Evolutionary conservation across 2,797 vertebrate species (phyloP).

Genomic region (Oryzias sinensis): DNA sequence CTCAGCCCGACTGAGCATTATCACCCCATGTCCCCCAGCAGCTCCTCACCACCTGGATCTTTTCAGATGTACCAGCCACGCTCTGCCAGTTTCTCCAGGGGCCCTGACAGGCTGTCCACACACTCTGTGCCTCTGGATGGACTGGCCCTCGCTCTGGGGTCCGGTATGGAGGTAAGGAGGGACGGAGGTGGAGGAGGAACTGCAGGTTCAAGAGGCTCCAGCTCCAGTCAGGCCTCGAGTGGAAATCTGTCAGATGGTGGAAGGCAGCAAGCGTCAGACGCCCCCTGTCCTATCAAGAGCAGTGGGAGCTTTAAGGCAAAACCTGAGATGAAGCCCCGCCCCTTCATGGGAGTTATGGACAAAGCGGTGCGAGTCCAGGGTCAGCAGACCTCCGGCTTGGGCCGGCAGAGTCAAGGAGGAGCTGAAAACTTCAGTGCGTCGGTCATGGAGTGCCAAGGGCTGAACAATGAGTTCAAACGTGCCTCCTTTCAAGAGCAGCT

Average conservation of each 20-base stretch:
- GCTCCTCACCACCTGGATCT: conserved; percentile 58
- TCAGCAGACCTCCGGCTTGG: conserved; percentile 70
- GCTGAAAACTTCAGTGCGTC: conserved; percentile 64
- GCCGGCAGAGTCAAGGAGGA: conserved; percentile 74
- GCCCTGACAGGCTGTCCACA: conserved; percentile 71
- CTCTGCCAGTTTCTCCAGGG: conserved; percentile 78
- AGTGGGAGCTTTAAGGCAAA: conserved; percentile 72
- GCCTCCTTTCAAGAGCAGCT: conserved; percentile 74
- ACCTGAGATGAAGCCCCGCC: conserved; percentile 86
- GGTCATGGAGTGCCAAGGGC: conserved; percentile 70
- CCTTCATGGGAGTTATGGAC: conserved; percentile 97
- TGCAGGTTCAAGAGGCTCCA: conserved; percentile 77
- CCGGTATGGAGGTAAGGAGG: conserved; percentile 71
- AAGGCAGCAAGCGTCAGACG: conserved; percentile 58
- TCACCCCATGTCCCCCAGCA: conserved; percentile 66
- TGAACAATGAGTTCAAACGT: conserved; percentile 78
- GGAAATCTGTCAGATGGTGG: conserved; percentile 81
- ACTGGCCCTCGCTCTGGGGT: conserved; percentile 51
- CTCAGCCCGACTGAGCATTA: conserved; percentile 68
- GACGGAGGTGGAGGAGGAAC: conserved; percentile 66
- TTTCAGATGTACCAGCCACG: conserved; percentile 69
- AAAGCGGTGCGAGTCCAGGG: conserved; percentile 91
- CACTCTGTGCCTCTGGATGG: conserved; percentile 61
- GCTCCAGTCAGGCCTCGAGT: conserved; percentile 86
- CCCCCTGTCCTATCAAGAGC: conserved; percentile 56